These are phyloP conservation scores for Augochlora pura DNA, from an alignment of 1,140 invertebrate species.

Conservation along the genomic window DNA sequence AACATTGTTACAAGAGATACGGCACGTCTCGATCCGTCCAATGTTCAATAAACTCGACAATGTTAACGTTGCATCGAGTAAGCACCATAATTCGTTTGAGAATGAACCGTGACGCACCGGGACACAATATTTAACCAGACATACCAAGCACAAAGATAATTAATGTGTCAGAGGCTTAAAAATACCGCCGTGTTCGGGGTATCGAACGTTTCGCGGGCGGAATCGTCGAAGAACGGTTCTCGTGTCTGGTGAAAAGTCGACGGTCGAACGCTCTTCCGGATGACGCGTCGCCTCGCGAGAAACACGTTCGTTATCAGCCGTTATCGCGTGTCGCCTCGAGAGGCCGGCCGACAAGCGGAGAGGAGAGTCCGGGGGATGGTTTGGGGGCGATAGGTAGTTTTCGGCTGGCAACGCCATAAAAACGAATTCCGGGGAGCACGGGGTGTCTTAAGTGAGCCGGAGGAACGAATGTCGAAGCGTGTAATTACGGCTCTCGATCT, in stretches of 20 bases:
- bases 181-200: no score
- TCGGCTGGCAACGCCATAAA: conserved; percentile 31
- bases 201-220: neutral
- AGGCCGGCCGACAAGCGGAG: neutral
- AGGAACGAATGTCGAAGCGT: conserved; percentile 57
- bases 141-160: no score
- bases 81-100: no score
- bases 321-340: conserved; percentile 35
- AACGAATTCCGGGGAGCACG: conserved; percentile 32
- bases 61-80: no score
- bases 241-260: neutral
- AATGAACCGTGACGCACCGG: no score
- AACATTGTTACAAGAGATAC: no score
- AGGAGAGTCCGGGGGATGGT: no score
- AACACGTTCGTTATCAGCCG: conserved; percentile 29
- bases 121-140: no score
- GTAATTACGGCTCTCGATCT: conserved; percentile 74
- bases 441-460: conserved; percentile 20
- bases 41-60: no score
- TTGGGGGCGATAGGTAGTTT: neutral
- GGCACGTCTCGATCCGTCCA: no score
- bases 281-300: neutral
- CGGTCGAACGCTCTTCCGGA: neutral
- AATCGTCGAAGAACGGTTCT: neutral
- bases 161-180: no score